Conservation (phyloP, 1,140 invertebrate species). For the Cydia amplana region DNA sequence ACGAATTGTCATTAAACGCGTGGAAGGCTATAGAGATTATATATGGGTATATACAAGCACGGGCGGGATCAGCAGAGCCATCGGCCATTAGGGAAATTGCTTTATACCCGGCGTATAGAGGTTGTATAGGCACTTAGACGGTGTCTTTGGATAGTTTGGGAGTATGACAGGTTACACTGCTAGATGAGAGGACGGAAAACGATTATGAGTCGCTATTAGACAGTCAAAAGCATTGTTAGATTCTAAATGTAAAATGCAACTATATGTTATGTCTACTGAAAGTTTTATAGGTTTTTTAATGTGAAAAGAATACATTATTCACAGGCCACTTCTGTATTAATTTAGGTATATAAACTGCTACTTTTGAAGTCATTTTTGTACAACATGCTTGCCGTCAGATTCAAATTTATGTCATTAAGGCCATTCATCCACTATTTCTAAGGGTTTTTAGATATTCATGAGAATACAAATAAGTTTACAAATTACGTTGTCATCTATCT, state of each 20-base stretch:
- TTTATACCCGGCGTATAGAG: conserved; percentile 53
- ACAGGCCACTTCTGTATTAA: too few species aligned
- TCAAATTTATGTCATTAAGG: background rate
- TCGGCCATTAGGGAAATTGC: conserved; percentile 66
- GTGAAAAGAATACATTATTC: too few species aligned
- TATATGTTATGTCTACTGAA: background rate
- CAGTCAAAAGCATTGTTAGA: background rate
- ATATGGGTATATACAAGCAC: background rate
- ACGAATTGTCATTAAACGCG: conserved; percentile 1
- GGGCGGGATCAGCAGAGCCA: conserved; percentile 35
- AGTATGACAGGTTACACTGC: conserved; percentile 9
- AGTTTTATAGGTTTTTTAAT: too few species aligned
- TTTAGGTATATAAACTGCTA: background rate
- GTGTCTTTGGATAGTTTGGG: conserved; percentile 7
- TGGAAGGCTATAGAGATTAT: conserved; percentile 2
- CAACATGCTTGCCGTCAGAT: background rate
- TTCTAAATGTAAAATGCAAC: background rate
- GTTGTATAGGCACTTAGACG: conserved; percentile 37
- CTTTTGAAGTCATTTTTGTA: background rate
- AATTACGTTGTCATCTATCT: conserved; percentile 2
- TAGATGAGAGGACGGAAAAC: background rate
- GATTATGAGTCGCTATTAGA: background rate
- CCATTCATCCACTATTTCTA: background rate
- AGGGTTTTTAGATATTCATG: conserved; percentile 28
- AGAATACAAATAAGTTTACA: conserved; percentile 17